phyloP scores from a whole-genome alignment of 1,140 invertebrate species.

The Pachyrhynchus sulphureomaculatus region DNA sequence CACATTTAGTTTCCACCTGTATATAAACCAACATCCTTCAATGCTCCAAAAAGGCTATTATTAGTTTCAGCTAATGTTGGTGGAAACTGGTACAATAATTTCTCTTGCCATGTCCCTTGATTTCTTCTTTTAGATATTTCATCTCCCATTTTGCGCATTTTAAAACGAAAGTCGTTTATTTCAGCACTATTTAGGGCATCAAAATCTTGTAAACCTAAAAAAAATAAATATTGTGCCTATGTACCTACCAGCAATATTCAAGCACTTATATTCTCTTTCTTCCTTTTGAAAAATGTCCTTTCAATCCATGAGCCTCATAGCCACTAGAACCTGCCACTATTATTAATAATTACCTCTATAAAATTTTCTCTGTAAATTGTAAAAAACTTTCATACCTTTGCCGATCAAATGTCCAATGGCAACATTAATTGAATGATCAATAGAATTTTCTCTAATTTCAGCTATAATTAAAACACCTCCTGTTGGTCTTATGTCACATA shows the following conservation, averaged over 20 bases:
- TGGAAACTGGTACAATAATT: conserved; percentile 77
- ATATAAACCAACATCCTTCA: conserved; percentile 58
- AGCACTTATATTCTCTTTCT: no score
- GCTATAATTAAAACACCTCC: conserved; percentile 79
- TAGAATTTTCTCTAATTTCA: conserved; percentile 75
- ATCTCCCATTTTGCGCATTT: conserved; percentile 77
- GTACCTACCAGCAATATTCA: no score
- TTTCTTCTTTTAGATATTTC: conserved; percentile 69
- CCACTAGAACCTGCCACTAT: no score
- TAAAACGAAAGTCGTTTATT: conserved; percentile 85
- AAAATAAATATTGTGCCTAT: conserved; percentile 27
- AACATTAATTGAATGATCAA: conserved; percentile 78
- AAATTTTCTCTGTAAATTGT: no score
- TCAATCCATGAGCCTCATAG: no score
- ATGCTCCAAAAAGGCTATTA: conserved; percentile 21
- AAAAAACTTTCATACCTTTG: conserved; percentile 71
- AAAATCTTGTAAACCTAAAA: conserved; percentile 76
- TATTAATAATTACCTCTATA: no score
- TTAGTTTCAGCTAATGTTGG: conserved; percentile 63
- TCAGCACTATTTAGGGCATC: conserved; percentile 78
- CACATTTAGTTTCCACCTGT: conserved; percentile 67
- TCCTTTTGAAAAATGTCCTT: background rate
- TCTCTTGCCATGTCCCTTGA: conserved; percentile 66
- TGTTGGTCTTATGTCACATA: conserved; percentile 86
- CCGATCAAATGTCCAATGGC: conserved; percentile 84